Conservation (phyloP, 2,888 invertebrate species). For the Drymonia ruficornis region DNA sequence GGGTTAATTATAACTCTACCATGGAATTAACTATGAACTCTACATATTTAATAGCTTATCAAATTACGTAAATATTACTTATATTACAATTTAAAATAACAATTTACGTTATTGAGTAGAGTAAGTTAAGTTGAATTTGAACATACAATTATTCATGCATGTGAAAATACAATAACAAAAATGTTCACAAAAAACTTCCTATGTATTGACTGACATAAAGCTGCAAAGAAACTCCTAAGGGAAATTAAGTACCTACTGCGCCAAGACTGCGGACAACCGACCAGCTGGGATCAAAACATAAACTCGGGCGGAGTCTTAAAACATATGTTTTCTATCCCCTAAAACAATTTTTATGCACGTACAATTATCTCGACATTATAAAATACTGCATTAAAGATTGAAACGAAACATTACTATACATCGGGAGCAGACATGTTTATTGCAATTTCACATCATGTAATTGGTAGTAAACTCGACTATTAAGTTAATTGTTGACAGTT, state of each 20-base stretch:
- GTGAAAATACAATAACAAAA: too few species aligned
- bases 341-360: too few species aligned
- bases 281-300: background rate
- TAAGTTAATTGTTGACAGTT: slow-evolving; percentile 16
- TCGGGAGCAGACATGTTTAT: slow-evolving; percentile 7
- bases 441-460: slow-evolving; percentile 11
- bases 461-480: slow-evolving; percentile 14
- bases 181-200: too few species aligned
- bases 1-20: too few species aligned
- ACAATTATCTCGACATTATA: background rate
- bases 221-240: background rate
- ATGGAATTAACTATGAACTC: too few species aligned
- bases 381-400: background rate
- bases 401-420: slow-evolving; percentile 5
- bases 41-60: too few species aligned
- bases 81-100: too few species aligned
- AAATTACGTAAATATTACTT: too few species aligned
- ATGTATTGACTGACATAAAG: background rate
- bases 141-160: too few species aligned
- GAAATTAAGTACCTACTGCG: slow-evolving; percentile 1
- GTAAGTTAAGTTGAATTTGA: too few species aligned
- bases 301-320: background rate
- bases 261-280: background rate
- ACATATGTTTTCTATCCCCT: background rate
- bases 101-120: too few species aligned